Evolutionary conservation across 2,888 invertebrate genomes (phyloP).

Genomic region (Heliothis peltigera): DNA sequence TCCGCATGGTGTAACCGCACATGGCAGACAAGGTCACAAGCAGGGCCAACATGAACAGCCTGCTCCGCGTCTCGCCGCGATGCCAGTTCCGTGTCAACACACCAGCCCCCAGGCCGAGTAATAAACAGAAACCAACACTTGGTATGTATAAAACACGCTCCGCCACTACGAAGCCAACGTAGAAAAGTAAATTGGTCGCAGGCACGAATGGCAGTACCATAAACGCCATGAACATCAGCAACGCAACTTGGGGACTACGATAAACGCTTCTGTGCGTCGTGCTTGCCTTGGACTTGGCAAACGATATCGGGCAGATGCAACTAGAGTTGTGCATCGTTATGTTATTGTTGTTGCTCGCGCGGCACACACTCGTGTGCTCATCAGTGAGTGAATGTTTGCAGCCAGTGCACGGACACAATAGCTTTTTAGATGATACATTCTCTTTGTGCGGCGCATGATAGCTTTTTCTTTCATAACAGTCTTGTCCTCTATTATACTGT

Average conservation of each 20-base stretch:
- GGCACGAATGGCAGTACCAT: conserved; percentile 98
- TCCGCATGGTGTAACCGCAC: conserved; percentile 93
- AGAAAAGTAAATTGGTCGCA: conserved; percentile 98
- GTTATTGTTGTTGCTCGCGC: conserved; percentile 93
- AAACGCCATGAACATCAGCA: conserved; percentile 92
- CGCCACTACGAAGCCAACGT: conserved; percentile 99
- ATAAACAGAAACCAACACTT: conserved; percentile 97
- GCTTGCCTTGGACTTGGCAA: conserved; percentile 74
- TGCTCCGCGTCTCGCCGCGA: conserved; percentile 80
- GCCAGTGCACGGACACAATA: conserved; percentile 90
- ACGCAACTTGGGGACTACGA: conserved; percentile 83
- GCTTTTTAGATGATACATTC: conserved; percentile 79
- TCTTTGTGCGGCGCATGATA: conserved; percentile 81
- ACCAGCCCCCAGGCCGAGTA: conserved; percentile 94
- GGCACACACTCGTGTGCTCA: conserved; percentile 92
- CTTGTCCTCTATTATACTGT: conserved; percentile 81
- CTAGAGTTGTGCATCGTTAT: conserved; percentile 89
- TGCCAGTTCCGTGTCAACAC: conserved; percentile 84
- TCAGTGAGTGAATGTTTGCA: conserved; percentile 92
- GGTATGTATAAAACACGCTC: conserved; percentile 98
- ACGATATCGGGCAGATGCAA: conserved; percentile 81
- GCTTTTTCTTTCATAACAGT: conserved; percentile 82
- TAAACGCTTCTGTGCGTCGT: conserved; percentile 75
- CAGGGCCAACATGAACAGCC: conserved; percentile 84
- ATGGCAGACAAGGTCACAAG: conserved; percentile 91